Evolutionary conservation across 2,113 vertebrate species (phyloP), one percentile per base, ranked within the genome.

Genomic region (Nannobrachium achirus): DNA sequence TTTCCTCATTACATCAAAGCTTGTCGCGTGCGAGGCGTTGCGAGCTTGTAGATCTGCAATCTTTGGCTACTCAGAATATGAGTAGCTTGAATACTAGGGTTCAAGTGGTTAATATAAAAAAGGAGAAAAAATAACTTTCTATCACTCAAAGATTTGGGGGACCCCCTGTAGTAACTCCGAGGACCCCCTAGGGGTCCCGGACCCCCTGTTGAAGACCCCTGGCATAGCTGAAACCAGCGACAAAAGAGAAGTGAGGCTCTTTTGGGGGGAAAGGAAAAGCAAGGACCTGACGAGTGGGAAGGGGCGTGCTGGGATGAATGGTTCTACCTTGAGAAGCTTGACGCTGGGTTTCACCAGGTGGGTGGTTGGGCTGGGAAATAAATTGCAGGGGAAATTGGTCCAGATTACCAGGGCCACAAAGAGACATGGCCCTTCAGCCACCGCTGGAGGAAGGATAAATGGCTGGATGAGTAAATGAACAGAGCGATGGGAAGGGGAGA

Each of bases 361-460:
- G 89, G 82, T 88, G 89, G 83, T 82, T 88, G 81, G n/a, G 84
- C 86, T 71, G 66, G 75, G 79, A 90, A 89, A 91, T 89, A 89
- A 89, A 91, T 90, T 88, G 90, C 83, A 75, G 85, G 67, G 90
- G 87, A 91, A 88, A 91, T 91, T 86, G 90, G 70, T 76, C 68
- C 62, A 89, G 90, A 91, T 88, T 86, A 91, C 82, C 90, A 86
- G 83, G 90, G 88, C 78, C 90, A 89, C 86, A 82, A 83, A 83
- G 76, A 88, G 80, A 86, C 86, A 80, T 71, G 81, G 81, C 78
- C 86, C 76, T 82, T 81, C 85, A 84, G 85, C 78, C 87, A 81
- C 56, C 33, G 41, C 82, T 72, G 53, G 65, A 72, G 82, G 81
- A 75, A 61, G 78, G 84, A 89, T 86, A 79, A 89, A 89, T 81